Evolutionary conservation across 2,888 invertebrate genomes (phyloP).

Genomic region (Brenthis ino): DNA sequence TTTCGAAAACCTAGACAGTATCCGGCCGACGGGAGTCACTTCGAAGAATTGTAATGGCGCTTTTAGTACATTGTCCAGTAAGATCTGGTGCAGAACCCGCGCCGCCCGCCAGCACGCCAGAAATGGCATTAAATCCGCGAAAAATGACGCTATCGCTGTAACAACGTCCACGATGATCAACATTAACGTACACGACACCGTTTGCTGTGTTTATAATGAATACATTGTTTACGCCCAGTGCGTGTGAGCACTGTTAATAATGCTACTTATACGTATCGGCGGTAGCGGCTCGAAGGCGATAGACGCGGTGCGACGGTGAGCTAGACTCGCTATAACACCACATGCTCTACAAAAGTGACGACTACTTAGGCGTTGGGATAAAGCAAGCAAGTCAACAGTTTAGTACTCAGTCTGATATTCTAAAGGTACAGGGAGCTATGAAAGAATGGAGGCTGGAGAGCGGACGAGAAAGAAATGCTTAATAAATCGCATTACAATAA

Average conservation of each 20-base stretch:
- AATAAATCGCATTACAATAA: slow-evolving; percentile 46
- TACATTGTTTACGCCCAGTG: slow-evolving; percentile 64
- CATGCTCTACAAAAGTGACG: slow-evolving; percentile 33
- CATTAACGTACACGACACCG: slow-evolving; percentile 19
- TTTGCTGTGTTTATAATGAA: slow-evolving; percentile 53
- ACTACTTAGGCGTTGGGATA: slow-evolving; percentile 5
- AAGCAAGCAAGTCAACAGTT: slow-evolving; percentile 3
- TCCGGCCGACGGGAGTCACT: slow-evolving; percentile 88
- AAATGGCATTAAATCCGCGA: slow-evolving; percentile 85
- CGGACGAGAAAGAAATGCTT: slow-evolving; percentile 12
- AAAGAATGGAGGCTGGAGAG: not conserved
- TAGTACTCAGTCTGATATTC: not conserved
- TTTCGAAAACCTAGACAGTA: slow-evolving; percentile 88
- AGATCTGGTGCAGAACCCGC: slow-evolving; percentile 78
- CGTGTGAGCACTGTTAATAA: not conserved
- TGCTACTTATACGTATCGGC: not conserved
- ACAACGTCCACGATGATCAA: slow-evolving; percentile 63
- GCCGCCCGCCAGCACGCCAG: slow-evolving; percentile 88
- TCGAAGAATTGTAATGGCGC: slow-evolving; percentile 90
- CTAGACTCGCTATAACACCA: slow-evolving; percentile 25
- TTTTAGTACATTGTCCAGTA: slow-evolving; percentile 84
- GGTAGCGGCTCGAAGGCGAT: slow-evolving; percentile 26
- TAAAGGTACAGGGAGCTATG: slow-evolving; percentile 1
- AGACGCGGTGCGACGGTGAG: slow-evolving; percentile 32
- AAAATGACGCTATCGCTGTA: slow-evolving; percentile 86